A percentile compares a stretch with the other conserved stretches of the same genome.
Conservation (phyloP, 2,113 vertebrate genomes). For the Protomyctophum bolini region DNA sequence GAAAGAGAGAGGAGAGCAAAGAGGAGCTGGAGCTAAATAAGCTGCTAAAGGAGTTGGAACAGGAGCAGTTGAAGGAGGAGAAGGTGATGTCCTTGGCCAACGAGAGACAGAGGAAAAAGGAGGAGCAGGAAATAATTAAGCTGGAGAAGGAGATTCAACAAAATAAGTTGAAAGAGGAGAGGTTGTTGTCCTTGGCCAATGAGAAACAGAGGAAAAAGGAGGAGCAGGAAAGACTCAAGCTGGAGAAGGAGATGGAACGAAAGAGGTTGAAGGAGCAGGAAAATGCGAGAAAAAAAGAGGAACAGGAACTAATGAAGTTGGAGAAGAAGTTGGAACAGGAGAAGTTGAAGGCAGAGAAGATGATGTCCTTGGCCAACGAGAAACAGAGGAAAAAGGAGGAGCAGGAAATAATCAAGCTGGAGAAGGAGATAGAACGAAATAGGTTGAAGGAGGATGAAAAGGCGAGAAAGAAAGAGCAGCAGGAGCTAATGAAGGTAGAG, state of each 20-base stretch:
- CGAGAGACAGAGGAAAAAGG: not conserved
- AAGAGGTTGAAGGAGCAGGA: not conserved
- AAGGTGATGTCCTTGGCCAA: constrained; percentile 74
- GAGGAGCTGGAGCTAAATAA: too few species aligned
- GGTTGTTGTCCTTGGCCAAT: too few species aligned
- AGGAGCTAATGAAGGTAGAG: too few species aligned
- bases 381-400: constrained; percentile 25
- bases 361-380: too few species aligned
- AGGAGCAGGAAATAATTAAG: constrained; percentile 80
- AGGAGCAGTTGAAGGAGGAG: constrained; percentile 85
- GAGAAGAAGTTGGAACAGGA: too few species aligned
- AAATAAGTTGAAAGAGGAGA: too few species aligned
- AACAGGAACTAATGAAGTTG: too few species aligned
- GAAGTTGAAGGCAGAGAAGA: too few species aligned
- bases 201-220: too few species aligned
- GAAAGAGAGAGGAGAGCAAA: not conserved
- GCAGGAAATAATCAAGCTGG: constrained; percentile 51
- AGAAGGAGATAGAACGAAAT: not conserved
- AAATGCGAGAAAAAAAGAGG: not conserved
- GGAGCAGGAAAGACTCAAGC: constrained; percentile 60
- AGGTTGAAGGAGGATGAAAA: not conserved
- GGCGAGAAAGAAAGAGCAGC: not conserved
- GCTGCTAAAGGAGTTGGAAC: too few species aligned
- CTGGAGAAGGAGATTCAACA: constrained; percentile 83
- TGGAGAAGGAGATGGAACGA: not conserved